These are phyloP conservation scores for Xestoiulus laeticollis DNA, from an alignment of 2,888 invertebrate species.

Conservation along the genomic window DNA sequence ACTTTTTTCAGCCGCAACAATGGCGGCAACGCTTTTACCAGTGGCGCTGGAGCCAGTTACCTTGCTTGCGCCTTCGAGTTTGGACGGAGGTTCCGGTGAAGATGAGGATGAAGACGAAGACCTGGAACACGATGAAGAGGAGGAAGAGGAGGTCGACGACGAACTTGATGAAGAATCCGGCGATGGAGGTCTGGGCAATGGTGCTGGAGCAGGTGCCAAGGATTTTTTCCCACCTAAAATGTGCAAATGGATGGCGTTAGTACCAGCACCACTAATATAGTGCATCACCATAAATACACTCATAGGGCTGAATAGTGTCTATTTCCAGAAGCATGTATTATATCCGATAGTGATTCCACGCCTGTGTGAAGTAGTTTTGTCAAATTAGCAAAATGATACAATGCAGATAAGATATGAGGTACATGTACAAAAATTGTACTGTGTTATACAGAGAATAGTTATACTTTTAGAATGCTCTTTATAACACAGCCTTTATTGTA, in stretches of 20 bases:
- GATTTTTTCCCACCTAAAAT: background rate
- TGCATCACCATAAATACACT: no score
- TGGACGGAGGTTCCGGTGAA: background rate
- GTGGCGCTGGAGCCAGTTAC: background rate
- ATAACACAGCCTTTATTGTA: no score
- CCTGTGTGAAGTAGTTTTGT: no score
- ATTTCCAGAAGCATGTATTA: no score
- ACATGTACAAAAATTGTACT: no score
- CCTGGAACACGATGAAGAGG: background rate
- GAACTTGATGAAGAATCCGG: slow-evolving; percentile 44
- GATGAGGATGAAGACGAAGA: slow-evolving; percentile 50
- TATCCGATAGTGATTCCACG: no score
- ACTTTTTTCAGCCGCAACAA: background rate
- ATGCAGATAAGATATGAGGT: no score
- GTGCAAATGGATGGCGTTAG: background rate
- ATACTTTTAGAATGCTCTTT: no score
- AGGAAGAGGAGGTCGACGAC: slow-evolving; percentile 44
- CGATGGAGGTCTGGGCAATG: background rate
- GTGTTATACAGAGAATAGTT: no score
- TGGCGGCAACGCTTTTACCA: slow-evolving; percentile 34
- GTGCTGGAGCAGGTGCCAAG: background rate
- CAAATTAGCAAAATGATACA: no score
- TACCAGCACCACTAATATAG: no score
- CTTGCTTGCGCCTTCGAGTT: background rate
- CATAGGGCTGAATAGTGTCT: no score